Evolutionary conservation across 2,888 invertebrate genomes (phyloP).

Genomic region (Auanema freiburgensis): DNA sequence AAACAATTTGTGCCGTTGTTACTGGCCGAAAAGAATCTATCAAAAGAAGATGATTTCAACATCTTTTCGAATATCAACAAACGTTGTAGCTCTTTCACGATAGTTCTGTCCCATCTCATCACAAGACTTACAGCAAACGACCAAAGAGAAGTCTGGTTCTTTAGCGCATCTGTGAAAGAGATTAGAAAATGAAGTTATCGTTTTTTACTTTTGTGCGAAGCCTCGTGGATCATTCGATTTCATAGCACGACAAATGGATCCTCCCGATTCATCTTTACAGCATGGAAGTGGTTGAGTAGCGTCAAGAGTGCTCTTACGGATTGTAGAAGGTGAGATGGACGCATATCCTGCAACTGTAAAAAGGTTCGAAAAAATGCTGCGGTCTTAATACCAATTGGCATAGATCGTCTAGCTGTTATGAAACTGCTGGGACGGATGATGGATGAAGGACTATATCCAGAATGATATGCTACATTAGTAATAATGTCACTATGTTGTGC

Average conservation of each 20-base stretch:
- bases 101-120: slow-evolving; percentile 41
- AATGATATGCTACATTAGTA: too few species aligned
- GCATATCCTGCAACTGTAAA: too few species aligned
- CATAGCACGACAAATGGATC: slow-evolving; percentile 43
- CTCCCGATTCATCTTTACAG: slow-evolving; percentile 47
- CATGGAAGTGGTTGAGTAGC: slow-evolving; percentile 39
- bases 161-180: slow-evolving; percentile 28
- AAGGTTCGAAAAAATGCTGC: too few species aligned
- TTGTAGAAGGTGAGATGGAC: too few species aligned
- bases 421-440: too few species aligned
- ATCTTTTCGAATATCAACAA: slow-evolving; percentile 5
- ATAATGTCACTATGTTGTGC: too few species aligned
- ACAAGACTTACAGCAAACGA: slow-evolving; percentile 48
- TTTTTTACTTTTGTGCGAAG: slow-evolving; percentile 33
- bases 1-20: slow-evolving; percentile 44
- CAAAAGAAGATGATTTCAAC: background rate
- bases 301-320: too few species aligned
- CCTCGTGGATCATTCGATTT: slow-evolving; percentile 33
- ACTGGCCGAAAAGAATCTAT: slow-evolving; percentile 34
- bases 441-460: too few species aligned
- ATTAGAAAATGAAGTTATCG: background rate
- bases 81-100: slow-evolving; percentile 39
- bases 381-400: too few species aligned
- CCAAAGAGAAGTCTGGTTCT: slow-evolving; percentile 47
- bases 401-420: too few species aligned